Percentiles rank a stretch among this genome's conserved stretches.
Conservation (phyloP, 2,797 vertebrate genomes). For the Botia almorhae region DNA sequence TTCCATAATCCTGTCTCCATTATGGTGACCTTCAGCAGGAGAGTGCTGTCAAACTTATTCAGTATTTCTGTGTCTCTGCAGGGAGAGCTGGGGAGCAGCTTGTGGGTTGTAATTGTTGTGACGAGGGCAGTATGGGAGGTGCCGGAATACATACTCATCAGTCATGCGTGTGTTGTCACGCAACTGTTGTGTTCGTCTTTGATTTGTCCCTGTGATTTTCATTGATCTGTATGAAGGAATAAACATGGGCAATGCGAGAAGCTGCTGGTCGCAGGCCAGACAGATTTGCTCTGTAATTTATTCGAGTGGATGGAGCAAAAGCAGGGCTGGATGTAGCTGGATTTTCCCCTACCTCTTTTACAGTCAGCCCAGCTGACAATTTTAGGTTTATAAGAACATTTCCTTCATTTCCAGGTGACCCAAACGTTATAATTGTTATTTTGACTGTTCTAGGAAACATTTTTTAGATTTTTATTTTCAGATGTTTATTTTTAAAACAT, state of each 20-base stretch:
- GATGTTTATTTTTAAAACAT: too few relatives aligned
- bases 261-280: background rate
- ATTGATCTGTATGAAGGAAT: slow-evolving; percentile 1
- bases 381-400: too few relatives aligned
- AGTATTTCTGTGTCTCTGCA: slow-evolving; percentile 63
- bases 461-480: too few relatives aligned
- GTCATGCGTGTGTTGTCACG: slow-evolving; percentile 31
- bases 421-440: too few relatives aligned
- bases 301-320: slow-evolving; percentile 55
- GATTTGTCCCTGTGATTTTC: slow-evolving; percentile 33
- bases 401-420: too few relatives aligned
- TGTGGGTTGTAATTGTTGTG: slow-evolving; percentile 64
- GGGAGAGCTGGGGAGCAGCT: slow-evolving; percentile 47
- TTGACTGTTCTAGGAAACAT: too few relatives aligned
- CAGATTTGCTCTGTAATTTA: slow-evolving; percentile 49
- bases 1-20: slow-evolving; percentile 78
- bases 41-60: slow-evolving; percentile 75
- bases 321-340: slow-evolving; percentile 58
- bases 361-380: too few relatives aligned
- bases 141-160: slow-evolving; percentile 59
- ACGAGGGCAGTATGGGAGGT: slow-evolving; percentile 54
- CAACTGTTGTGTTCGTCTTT: slow-evolving; percentile 34
- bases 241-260: background rate
- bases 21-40: slow-evolving; percentile 73
- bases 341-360: slow-evolving; percentile 39